These are phyloP conservation scores for Knipowitschia caucasica DNA, from an alignment of 2,797 vertebrate genomes.

Conservation along the genomic window DNA sequence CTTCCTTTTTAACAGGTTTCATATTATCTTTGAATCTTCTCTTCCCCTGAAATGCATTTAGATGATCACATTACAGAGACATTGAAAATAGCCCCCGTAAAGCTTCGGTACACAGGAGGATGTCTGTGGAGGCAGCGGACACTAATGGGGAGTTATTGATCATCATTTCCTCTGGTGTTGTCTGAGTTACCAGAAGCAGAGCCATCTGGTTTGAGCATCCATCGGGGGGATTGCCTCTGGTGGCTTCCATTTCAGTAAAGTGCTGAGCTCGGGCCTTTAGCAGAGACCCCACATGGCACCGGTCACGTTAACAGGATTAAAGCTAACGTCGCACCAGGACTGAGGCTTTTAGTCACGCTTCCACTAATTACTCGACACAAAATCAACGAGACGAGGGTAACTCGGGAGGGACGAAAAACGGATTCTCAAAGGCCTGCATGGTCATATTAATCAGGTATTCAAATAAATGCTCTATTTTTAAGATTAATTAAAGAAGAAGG, in stretches of 20 bases:
- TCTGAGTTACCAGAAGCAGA: constrained; percentile 61
- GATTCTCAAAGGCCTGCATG: neutral
- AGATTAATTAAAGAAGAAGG: no score
- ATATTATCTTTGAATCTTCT: neutral
- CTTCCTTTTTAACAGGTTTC: no score
- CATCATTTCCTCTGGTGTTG: constrained; percentile 45
- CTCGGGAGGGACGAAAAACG: constrained; percentile 1
- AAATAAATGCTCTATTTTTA: no score
- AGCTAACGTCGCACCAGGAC: constrained; percentile 13
- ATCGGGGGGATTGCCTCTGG: constrained; percentile 50
- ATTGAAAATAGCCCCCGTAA: constrained; percentile 20
- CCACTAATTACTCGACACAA: constrained; percentile 2
- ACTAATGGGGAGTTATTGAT: constrained; percentile 78
- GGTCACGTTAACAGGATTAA: constrained; percentile 28
- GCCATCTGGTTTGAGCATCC: constrained; percentile 68
- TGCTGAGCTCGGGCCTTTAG: constrained; percentile 39
- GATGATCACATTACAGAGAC: constrained; percentile 15
- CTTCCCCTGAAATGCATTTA: constrained; percentile 6
- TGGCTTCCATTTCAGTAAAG: constrained; percentile 61
- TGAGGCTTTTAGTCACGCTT: constrained; percentile 31
- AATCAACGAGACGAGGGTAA: neutral
- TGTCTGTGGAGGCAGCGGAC: constrained; percentile 35
- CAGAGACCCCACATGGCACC: constrained; percentile 4
- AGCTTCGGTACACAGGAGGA: constrained; percentile 44
- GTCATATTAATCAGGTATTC: no score